A percentile compares a stretch with the other conserved stretches of the same genome.
Conservation (phyloP, 2,113 vertebrate genomes). For the Chaetura pelagica region DNA sequence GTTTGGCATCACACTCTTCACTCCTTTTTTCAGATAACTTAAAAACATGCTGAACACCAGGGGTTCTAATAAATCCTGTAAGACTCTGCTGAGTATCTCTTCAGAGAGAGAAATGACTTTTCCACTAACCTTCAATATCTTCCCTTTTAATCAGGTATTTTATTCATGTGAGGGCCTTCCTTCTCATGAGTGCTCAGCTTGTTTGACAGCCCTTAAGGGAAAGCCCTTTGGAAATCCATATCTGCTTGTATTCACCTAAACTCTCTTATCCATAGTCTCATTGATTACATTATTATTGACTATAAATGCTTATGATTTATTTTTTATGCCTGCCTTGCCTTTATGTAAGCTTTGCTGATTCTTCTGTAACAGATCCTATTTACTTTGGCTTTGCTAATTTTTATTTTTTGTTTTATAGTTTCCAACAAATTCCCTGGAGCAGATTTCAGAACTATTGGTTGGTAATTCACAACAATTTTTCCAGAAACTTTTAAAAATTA, state of each 20-base stretch:
- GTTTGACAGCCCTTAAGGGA: background rate
- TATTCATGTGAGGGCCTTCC: background rate
- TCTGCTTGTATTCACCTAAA: background rate
- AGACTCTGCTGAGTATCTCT: background rate
- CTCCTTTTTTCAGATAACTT: conserved; percentile 2
- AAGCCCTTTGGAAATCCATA: background rate
- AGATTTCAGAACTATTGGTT: background rate
- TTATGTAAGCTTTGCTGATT: background rate
- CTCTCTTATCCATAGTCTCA: background rate
- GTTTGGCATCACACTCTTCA: background rate
- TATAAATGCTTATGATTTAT: background rate
- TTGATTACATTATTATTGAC: background rate
- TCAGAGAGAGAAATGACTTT: conserved; percentile 2
- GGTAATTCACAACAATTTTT: background rate
- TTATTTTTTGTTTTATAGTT: background rate
- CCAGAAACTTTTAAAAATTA: background rate
- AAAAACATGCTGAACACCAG: background rate
- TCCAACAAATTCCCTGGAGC: background rate
- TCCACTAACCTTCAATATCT: background rate
- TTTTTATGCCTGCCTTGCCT: background rate
- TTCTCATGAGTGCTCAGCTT: background rate
- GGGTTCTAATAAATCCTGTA: background rate
- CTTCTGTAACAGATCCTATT: background rate
- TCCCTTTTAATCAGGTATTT: background rate
- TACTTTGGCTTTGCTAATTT: background rate